Conservation (phyloP, 2,113 vertebrate genomes). For the Delphinus delphis region DNA sequence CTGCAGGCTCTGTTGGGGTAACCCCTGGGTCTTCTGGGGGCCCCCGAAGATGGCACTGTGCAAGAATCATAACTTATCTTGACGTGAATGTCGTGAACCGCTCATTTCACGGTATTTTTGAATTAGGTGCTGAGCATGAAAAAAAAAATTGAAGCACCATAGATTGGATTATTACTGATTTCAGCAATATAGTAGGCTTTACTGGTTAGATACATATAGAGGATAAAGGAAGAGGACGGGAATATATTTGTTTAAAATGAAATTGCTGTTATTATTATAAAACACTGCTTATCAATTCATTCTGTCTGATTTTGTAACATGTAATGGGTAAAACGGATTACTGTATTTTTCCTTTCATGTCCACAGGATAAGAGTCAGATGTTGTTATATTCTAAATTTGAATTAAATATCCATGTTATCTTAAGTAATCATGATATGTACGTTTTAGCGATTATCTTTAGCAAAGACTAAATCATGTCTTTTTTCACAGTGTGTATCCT, state of each 20-base stretch:
- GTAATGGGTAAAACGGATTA: not conserved
- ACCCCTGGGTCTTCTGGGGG: not conserved
- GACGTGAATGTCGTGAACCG: not conserved
- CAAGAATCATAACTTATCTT: not conserved
- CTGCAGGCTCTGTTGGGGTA: not conserved
- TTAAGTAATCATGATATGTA: not conserved
- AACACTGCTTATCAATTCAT: constrained; percentile 21
- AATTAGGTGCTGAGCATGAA: not conserved
- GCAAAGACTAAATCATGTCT: not conserved
- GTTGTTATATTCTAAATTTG: not conserved
- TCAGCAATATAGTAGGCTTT: not conserved
- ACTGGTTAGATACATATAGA: not conserved
- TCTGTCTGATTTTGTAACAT: constrained; percentile 66
- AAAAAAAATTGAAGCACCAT: not conserved
- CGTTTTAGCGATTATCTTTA: not conserved
- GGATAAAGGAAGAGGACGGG: constrained; percentile 37
- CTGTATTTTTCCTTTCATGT: not conserved
- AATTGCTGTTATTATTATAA: constrained; percentile 76
- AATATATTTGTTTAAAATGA: constrained; percentile 71
- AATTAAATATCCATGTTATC: not conserved
- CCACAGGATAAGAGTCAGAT: not conserved
- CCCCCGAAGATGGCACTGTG: fast-evolving
- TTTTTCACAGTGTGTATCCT: not conserved
- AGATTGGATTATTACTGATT: constrained; percentile 14
- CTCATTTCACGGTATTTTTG: fast-evolving